These are phyloP conservation scores for Synanthedon vespiformis DNA, from an alignment of 2,888 invertebrate species.

Conservation along the genomic window DNA sequence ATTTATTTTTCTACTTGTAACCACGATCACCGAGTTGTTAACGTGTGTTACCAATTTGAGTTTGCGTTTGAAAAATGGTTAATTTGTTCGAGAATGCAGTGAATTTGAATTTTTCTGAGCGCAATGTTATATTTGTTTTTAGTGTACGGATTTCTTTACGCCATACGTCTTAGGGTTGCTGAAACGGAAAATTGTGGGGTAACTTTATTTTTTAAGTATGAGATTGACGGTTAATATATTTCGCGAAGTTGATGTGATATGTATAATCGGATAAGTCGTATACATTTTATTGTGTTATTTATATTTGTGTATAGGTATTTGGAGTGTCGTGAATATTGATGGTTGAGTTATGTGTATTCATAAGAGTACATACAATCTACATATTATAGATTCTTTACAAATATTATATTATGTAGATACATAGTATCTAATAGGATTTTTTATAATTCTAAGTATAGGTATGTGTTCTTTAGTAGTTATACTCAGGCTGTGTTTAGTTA, in stretches of 20 bases:
- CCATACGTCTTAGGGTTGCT: conserved; percentile 48
- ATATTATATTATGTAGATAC: no score
- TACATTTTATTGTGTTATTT: neutral
- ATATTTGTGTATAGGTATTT: no score
- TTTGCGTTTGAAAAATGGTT: conserved; percentile 6
- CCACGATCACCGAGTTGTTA: conserved; percentile 9
- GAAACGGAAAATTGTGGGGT: conserved; percentile 63
- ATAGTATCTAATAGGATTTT: no score
- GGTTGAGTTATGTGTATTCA: no score
- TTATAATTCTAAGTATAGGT: no score
- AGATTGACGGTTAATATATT: conserved; percentile 56
- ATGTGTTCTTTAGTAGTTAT: no score
- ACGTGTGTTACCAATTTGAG: conserved; percentile 25
- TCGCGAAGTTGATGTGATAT: conserved; percentile 16
- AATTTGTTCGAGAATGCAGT: neutral
- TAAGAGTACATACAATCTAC: no score
- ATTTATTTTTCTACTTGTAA: conserved; percentile 8
- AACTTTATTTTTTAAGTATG: conserved; percentile 56
- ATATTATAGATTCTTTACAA: no score
- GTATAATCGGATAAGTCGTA: neutral
- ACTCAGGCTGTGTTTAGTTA: no score
- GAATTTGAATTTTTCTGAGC: neutral
- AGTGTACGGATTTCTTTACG: conserved; percentile 32
- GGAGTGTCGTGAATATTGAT: no score
- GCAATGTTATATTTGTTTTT: conserved; percentile 3